Percentiles rank a stretch among this genome's conserved stretches.
Evolutionary conservation across 2,797 vertebrate genomes (phyloP).

Genomic region (Phaenicophaeus curvirostris): DNA sequence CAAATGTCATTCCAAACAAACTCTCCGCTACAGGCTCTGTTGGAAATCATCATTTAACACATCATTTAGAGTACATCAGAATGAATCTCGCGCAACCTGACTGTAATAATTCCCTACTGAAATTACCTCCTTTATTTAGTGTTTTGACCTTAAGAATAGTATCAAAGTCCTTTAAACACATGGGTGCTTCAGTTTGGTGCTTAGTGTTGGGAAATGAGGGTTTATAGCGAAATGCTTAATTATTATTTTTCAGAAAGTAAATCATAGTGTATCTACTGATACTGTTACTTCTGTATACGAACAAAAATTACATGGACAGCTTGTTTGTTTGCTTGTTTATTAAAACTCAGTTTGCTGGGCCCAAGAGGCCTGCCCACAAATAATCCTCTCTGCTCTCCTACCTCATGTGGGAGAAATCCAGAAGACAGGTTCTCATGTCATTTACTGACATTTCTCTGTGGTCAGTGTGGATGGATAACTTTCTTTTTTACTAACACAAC

Average conservation of each 20-base stretch:
- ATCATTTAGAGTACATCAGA: constrained; percentile 69
- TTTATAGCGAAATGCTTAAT: background rate
- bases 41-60: constrained; percentile 76
- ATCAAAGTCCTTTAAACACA: constrained; percentile 18
- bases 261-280: background rate
- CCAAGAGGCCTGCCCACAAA: background rate
- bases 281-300: background rate
- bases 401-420: background rate
- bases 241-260: background rate
- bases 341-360: background rate
- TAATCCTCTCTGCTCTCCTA: background rate
- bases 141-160: constrained; percentile 34
- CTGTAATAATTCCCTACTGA: constrained; percentile 60
- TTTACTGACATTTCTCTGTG: background rate
- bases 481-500: background rate
- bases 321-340: background rate
- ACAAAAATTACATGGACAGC: background rate
- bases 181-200: background rate
- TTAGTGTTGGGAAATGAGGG: background rate
- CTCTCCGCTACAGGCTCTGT: constrained; percentile 55
- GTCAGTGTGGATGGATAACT: background rate
- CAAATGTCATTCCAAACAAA: constrained; percentile 72
- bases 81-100: constrained; percentile 63
- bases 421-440: background rate
- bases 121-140: constrained; percentile 51